Conservation (phyloP, 2,113 vertebrate species). For the Muntiacus reevesi region DNA sequence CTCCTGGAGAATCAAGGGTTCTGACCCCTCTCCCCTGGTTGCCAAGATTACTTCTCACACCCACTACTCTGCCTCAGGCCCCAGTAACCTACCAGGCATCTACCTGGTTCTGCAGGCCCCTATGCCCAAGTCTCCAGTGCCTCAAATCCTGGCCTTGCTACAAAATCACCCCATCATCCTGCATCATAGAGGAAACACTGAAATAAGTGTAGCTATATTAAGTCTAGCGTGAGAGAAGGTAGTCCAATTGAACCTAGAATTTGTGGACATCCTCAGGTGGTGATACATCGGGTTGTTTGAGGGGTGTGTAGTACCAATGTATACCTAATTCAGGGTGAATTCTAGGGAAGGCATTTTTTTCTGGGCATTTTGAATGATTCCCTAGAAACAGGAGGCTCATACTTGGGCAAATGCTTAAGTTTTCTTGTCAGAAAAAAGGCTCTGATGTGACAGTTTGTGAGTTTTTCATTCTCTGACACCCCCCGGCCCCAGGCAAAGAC, state of each 20-base stretch:
- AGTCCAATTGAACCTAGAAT: neutral
- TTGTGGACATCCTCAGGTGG: neutral
- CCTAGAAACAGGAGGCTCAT: neutral
- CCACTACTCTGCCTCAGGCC: neutral
- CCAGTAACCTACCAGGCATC: neutral
- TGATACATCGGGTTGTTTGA: neutral
- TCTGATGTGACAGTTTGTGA: neutral
- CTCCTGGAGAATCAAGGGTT: neutral
- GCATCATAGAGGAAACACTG: neutral
- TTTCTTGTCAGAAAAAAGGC: neutral
- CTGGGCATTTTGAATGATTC: neutral
- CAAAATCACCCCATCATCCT: neutral
- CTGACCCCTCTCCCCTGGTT: neutral
- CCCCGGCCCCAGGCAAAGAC: neutral
- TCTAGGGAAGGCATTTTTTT: neutral
- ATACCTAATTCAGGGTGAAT: neutral
- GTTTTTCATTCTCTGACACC: neutral
- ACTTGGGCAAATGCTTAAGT: neutral
- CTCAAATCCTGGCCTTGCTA: neutral
- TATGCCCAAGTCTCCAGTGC: neutral
- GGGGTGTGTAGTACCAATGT: neutral
- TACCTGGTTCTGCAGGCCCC: neutral
- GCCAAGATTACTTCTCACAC: neutral
- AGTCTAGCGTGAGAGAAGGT: neutral
- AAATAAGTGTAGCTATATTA: neutral